Conservation (phyloP, 2,113 vertebrate genomes). For the Oceanites oceanicus region DNA sequence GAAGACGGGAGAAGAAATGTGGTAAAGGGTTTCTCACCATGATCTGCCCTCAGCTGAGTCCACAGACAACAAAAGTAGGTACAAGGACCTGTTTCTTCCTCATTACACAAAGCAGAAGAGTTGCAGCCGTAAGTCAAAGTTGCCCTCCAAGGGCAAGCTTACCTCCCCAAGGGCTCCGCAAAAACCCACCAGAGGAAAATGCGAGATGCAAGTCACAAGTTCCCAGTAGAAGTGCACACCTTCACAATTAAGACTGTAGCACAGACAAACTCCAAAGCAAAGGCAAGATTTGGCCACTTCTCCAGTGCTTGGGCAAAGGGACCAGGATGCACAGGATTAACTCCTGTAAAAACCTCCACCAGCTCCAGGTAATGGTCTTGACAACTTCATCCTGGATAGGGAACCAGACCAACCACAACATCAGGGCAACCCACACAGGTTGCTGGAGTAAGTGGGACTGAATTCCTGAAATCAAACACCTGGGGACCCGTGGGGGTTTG, state of each 20-base stretch:
- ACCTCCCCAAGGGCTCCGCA: background rate
- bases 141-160: background rate
- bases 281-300: background rate
- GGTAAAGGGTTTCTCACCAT: background rate
- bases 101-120: background rate
- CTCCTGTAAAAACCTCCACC: background rate
- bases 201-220: background rate
- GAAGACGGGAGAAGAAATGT: background rate
- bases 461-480: background rate
- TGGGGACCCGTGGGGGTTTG: fast-evolving
- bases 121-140: background rate
- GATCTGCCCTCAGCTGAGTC: background rate
- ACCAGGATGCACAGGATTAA: background rate
- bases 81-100: background rate
- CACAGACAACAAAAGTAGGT: background rate
- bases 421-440: background rate
- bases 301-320: background rate
- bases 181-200: background rate
- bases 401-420: background rate
- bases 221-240: background rate
- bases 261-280: background rate
- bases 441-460: background rate
- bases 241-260: background rate
- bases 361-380: background rate
- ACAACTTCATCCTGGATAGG: background rate